These are phyloP conservation scores for Scylla paramamosain DNA, from an alignment of 1,140 invertebrate genomes.

Conservation along the genomic window DNA sequence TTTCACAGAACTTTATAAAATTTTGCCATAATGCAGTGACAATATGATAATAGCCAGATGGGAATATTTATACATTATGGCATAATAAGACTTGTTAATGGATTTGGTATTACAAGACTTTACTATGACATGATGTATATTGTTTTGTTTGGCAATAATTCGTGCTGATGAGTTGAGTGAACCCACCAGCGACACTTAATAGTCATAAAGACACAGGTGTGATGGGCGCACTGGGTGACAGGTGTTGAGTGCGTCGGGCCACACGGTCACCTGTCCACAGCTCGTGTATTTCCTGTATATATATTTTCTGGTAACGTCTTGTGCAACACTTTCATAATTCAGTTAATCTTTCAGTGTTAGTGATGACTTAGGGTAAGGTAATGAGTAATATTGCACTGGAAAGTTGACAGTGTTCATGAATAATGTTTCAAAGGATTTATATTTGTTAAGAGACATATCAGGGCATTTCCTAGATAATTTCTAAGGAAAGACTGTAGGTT, in stretches of 20 bases:
- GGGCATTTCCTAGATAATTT: not conserved
- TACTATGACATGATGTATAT: no score
- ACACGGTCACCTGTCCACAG: not conserved
- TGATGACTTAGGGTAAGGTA: constrained; percentile 2
- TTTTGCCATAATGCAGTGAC: no score
- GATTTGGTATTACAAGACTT: no score
- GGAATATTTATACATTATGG: no score
- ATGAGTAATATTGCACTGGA: not conserved
- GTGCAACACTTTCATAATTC: not conserved
- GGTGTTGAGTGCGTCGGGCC: not conserved
- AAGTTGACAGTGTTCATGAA: not conserved
- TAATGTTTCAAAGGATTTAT: constrained; percentile 15
- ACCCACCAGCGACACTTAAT: no score
- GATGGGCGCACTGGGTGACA: not conserved
- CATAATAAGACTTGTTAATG: no score
- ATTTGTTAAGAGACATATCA: constrained; percentile 24
- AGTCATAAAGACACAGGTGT: not conserved
- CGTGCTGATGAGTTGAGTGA: no score
- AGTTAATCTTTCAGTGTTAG: constrained; percentile 24
- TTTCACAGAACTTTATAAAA: no score
- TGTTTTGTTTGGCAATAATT: no score
- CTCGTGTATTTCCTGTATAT: not conserved
- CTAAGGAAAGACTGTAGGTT: not conserved
- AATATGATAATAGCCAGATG: no score
- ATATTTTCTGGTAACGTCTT: not conserved